These are phyloP conservation scores for Chloroceryle aenea DNA, from an alignment of 2,113 vertebrate species.

Conservation along the genomic window DNA sequence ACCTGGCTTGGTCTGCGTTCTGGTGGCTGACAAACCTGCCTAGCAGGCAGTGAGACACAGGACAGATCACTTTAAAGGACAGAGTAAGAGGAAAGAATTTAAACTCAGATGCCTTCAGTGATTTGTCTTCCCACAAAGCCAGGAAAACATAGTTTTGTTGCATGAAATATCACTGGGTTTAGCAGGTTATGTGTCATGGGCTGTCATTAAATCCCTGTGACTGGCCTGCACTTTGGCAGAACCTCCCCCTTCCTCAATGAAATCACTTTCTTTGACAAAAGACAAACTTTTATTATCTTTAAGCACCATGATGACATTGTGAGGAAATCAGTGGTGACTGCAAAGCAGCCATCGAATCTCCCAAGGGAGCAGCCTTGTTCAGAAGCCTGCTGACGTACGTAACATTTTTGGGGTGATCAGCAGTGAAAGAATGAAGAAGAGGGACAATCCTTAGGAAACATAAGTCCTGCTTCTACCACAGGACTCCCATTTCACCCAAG, in stretches of 20 bases:
- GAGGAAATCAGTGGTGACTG: background rate
- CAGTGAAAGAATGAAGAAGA: background rate
- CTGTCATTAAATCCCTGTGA: background rate
- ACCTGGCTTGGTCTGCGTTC: background rate
- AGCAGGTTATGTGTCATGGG: accelerated
- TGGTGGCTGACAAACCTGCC: background rate
- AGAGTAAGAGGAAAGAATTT: background rate
- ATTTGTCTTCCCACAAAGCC: background rate
- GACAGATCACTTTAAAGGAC: background rate
- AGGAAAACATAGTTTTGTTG: background rate
- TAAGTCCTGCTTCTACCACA: background rate
- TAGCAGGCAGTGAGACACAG: background rate
- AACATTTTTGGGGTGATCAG: background rate
- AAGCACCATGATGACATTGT: background rate
- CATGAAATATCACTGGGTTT: background rate
- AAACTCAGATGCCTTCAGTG: background rate
- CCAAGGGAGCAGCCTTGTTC: background rate
- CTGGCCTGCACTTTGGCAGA: background rate
- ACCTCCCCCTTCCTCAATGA: background rate
- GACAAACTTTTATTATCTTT: background rate
- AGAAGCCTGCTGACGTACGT: background rate
- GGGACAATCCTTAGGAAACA: background rate
- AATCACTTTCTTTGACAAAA: background rate
- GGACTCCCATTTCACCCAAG: background rate
- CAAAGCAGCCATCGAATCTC: background rate